Evolutionary conservation across 2,888 invertebrate genomes (phyloP).

Genomic region (Dolichomitus sp.): DNA sequence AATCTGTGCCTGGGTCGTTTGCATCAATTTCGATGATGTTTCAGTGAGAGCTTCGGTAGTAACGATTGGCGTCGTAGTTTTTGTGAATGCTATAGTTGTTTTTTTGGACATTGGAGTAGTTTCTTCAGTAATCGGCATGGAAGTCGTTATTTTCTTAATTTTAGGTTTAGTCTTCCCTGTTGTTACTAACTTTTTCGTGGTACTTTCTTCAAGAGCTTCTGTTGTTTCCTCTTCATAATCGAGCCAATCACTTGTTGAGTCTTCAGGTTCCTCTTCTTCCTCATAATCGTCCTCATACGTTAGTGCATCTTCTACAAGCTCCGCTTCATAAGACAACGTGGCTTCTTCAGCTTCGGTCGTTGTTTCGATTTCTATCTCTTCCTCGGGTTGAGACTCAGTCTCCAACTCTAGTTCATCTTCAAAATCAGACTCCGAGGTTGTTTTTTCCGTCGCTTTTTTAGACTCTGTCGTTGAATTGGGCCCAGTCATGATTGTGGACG

Average conservation of each 20-base stretch:
- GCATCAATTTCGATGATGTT: background rate
- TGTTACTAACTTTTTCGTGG: background rate
- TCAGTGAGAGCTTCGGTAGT: background rate
- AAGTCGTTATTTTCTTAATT: background rate
- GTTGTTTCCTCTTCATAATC: slow-evolving; percentile 34
- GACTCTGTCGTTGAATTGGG: background rate
- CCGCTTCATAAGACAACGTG: background rate
- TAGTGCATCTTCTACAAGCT: slow-evolving; percentile 15
- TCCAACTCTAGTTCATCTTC: slow-evolving; percentile 30
- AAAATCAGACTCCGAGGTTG: slow-evolving; percentile 40
- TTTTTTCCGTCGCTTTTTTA: background rate
- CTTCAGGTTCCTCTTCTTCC: slow-evolving; percentile 14
- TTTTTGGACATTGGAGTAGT: background rate
- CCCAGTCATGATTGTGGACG: slow-evolving; percentile 7
- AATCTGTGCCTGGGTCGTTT: background rate
- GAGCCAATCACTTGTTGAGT: background rate
- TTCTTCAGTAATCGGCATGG: background rate
- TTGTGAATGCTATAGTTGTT: slow-evolving; percentile 14
- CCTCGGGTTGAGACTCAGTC: slow-evolving; percentile 11
- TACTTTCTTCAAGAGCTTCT: background rate
- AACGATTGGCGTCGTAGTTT: slow-evolving; percentile 16
- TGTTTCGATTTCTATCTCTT: slow-evolving; percentile 25
- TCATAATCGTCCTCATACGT: slow-evolving; percentile 23
- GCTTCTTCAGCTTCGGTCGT: slow-evolving; percentile 33
- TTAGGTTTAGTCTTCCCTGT: background rate